Conservation (phyloP, 2,797 vertebrate species). For the Pitangus sulphuratus region DNA sequence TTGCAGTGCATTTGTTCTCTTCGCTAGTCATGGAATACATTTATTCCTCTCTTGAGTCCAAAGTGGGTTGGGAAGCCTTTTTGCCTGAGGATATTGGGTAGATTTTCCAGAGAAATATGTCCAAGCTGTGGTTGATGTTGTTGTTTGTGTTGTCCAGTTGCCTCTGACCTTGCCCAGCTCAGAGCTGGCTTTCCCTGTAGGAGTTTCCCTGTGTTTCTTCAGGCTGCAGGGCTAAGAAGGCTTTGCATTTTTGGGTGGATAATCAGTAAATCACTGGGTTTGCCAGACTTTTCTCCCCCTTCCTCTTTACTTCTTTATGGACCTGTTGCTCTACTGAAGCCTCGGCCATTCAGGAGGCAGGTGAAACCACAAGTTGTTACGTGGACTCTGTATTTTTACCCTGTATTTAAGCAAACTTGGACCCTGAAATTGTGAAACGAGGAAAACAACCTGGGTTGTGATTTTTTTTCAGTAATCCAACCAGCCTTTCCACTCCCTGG, state of each 20-base stretch:
- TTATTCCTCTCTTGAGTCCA: neutral
- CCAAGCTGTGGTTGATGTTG: neutral
- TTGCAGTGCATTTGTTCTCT: neutral
- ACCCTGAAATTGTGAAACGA: neutral
- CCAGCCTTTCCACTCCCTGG: neutral
- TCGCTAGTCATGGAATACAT: neutral
- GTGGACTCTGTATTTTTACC: neutral
- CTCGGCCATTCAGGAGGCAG: neutral
- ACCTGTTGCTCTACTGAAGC: neutral
- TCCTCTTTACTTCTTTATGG: neutral
- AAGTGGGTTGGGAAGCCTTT: neutral
- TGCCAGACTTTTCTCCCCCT: rapidly evolving
- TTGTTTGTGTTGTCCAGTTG: neutral
- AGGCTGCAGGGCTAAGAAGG: neutral
- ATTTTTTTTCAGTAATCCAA: neutral
- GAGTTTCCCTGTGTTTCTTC: neutral
- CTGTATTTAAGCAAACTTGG: neutral
- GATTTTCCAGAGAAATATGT: neutral
- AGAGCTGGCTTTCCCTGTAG: neutral
- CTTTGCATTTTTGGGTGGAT: neutral
- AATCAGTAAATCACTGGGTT: neutral
- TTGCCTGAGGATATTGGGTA: neutral
- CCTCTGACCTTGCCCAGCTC: neutral
- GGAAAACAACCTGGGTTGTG: neutral
- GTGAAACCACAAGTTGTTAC: rapidly evolving